Percentiles rank a stretch among this genome's conserved stretches.
Evolutionary conservation across 2,888 invertebrate species (phyloP).

Genomic region (Furcula furcula): DNA sequence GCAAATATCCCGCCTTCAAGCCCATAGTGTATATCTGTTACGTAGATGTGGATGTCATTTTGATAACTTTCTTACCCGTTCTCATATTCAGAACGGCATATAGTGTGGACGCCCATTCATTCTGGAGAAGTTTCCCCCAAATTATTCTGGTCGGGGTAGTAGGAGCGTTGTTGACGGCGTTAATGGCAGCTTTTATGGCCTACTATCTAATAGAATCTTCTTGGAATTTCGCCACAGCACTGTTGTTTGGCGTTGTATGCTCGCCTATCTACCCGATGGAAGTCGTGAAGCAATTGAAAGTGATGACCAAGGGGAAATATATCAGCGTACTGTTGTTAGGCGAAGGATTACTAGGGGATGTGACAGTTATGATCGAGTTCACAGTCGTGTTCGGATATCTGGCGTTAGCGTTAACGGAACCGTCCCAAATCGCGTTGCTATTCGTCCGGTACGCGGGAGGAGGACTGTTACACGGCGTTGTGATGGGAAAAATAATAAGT

Average conservation of each 20-base stretch:
- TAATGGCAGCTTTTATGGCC: slow-evolving; percentile 61
- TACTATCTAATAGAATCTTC: slow-evolving; percentile 58
- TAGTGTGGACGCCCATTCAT: slow-evolving; percentile 63
- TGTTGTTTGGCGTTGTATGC: slow-evolving; percentile 64
- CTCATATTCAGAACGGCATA: slow-evolving; percentile 68
- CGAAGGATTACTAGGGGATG: slow-evolving; percentile 67
- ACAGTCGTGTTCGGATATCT: slow-evolving; percentile 60
- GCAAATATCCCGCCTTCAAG: slow-evolving; percentile 48
- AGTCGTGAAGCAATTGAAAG: slow-evolving; percentile 58
- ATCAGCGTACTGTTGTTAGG: slow-evolving; percentile 63
- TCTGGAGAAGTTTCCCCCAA: slow-evolving; percentile 64
- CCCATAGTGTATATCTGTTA: slow-evolving; percentile 61
- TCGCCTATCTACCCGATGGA: slow-evolving; percentile 70
- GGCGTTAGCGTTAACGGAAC: slow-evolving; percentile 48
- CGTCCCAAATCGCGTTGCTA: slow-evolving; percentile 56
- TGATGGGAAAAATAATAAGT: slow-evolving; percentile 59
- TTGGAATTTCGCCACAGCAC: slow-evolving; percentile 58
- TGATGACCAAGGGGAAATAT: slow-evolving; percentile 63
- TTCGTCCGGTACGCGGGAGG: slow-evolving; percentile 62
- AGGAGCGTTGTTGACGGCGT: slow-evolving; percentile 56
- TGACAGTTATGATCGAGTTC: slow-evolving; percentile 67
- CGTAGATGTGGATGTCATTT: slow-evolving; percentile 52
- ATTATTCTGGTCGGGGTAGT: slow-evolving; percentile 61
- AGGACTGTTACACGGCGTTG: slow-evolving; percentile 58
- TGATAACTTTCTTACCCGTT: slow-evolving; percentile 55